Conservation (phyloP, 1,140 invertebrate species). For the Microplitis mediator region DNA sequence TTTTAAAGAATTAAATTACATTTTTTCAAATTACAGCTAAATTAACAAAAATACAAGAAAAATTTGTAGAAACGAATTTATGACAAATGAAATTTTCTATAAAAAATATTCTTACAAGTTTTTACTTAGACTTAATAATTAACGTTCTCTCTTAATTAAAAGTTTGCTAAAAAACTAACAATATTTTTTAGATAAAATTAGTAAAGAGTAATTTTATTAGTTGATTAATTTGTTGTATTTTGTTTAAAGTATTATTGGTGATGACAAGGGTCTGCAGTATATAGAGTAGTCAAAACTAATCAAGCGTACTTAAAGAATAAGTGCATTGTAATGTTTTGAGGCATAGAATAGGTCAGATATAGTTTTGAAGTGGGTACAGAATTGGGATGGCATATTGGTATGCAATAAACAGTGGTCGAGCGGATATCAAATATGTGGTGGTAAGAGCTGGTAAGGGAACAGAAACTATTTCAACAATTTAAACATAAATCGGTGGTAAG, state of each 20-base stretch:
- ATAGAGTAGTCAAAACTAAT: background rate
- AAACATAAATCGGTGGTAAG: conserved; percentile 31
- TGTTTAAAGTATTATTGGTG: background rate
- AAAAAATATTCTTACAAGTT: too few species aligned
- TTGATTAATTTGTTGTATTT: too few species aligned
- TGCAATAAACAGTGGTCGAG: conserved; percentile 48
- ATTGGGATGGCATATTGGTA: conserved; percentile 39
- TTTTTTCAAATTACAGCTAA: too few species aligned
- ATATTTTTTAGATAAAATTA: too few species aligned
- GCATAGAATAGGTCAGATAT: background rate
- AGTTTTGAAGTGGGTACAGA: conserved; percentile 1
- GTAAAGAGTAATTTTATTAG: too few species aligned
- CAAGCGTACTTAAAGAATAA: background rate
- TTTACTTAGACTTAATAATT: too few species aligned
- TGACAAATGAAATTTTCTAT: too few species aligned
- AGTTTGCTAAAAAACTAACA: too few species aligned
- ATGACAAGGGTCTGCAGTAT: background rate
- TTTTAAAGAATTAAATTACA: too few species aligned
- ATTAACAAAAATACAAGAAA: too few species aligned
- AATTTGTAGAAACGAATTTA: too few species aligned
- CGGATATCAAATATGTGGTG: conserved; percentile 27
- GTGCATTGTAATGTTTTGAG: background rate
- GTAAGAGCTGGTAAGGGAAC: background rate
- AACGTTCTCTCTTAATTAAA: too few species aligned
- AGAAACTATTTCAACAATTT: conserved; percentile 35